Evolutionary conservation across 53 echinoderm and acorn worm species (phyloP), one percentile per base, ranked within the genome.

Genomic region (Patiria pectinifera): DNA sequence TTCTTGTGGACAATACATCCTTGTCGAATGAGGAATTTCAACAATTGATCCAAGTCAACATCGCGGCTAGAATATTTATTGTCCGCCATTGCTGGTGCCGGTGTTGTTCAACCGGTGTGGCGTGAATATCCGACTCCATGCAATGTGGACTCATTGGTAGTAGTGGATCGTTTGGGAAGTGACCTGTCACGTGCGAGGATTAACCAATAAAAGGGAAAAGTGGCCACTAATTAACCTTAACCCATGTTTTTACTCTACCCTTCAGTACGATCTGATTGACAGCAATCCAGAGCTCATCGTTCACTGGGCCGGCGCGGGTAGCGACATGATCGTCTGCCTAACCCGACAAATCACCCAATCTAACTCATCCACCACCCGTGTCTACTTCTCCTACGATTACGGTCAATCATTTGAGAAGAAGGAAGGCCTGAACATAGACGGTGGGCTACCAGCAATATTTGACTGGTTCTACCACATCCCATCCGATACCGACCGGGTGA

Each of bases 391-490:
- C 4, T 86, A 90, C 43, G 87, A 99, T 74, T 99, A 99, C 71
- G 99, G 99, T 11, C 70, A 45, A 45, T 90, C 83, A 2, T 99
- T 99, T 80, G 48, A 83, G 3, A 94, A 93, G 44, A 95, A 95
- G 63, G 66, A 76, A 0, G 24, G 22, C 75, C 76, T 87, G 5
- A 74, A 62, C 78, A 61, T 89, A 59, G 48, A 63, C 4, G 70
- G 47, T 35, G 92, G 87, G 10, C 76, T 48, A 0, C 43, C 25
- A 11, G 87, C 99, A 0, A 59, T 93, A 2, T 95, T 97, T 58
- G 97, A 99, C 49, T 47, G 91, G 26, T 99, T 99, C 80, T 99
- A 95, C 91, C 96, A 97, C 89, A 99, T 97, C 63, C 92, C 96
- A 19, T 95, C 97, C 1, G 95, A 96, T 76, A 92, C 91, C 22